Conservation (phyloP, 2,888 invertebrate genomes). For the Drosophila pseudotalamancana region DNA sequence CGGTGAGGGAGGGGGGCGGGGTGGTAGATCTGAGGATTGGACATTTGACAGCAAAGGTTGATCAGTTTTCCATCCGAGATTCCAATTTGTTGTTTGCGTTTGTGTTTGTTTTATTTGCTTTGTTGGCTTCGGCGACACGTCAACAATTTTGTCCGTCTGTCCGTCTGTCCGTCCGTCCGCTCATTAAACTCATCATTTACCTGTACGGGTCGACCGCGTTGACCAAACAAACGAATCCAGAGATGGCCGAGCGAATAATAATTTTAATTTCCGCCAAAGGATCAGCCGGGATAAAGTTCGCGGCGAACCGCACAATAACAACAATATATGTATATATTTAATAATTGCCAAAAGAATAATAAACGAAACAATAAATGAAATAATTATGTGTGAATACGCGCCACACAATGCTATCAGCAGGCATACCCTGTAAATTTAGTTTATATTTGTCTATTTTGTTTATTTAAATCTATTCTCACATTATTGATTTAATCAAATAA, state of each 20-base stretch:
- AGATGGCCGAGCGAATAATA: constrained; percentile 27
- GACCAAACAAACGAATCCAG: constrained; percentile 41
- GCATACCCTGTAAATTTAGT: constrained; percentile 2
- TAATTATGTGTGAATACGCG: constrained; percentile 26
- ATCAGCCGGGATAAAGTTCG: constrained; percentile 53
- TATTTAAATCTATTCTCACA: too few relatives aligned
- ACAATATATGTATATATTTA: constrained; percentile 37
- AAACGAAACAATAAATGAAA: constrained; percentile 20
- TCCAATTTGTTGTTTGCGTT: constrained; percentile 1
- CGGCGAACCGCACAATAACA: constrained; percentile 37
- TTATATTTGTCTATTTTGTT: too few relatives aligned
- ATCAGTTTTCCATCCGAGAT: not conserved
- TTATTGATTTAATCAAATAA: too few relatives aligned
- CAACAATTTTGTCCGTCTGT: constrained; percentile 36
- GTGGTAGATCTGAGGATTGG: not conserved
- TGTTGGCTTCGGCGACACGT: constrained; percentile 17
- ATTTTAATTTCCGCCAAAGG: constrained; percentile 69
- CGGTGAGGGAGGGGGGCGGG: not conserved
- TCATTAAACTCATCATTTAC: constrained; percentile 58
- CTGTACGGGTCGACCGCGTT: constrained; percentile 46
- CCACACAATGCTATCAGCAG: constrained; percentile 1
- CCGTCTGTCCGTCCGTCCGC: constrained; percentile 41
- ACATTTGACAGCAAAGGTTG: constrained; percentile 1
- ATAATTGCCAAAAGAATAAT: constrained; percentile 32
- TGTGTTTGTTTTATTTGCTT: not conserved